Conservation (phyloP, 2,797 vertebrate species). For the Neosilurus mollespiculum region DNA sequence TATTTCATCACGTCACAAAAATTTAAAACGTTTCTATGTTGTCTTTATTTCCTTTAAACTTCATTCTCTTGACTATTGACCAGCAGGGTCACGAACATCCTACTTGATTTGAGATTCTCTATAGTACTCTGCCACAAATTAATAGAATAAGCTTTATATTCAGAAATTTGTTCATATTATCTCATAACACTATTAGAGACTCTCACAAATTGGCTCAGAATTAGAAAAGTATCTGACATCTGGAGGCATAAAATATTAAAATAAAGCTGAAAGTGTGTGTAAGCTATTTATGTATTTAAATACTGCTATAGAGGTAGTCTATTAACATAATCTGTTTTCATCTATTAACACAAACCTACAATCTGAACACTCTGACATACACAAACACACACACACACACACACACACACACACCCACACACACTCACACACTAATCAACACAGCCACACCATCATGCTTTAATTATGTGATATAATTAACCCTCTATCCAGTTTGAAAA, state of each 20-base stretch:
- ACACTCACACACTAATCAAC: constrained; percentile 26
- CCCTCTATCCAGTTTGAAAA: constrained; percentile 53
- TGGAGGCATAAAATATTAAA: not conserved
- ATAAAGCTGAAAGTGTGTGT: not conserved
- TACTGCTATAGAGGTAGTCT: not conserved
- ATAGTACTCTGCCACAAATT: not conserved
- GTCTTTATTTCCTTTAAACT: not conserved
- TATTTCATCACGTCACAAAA: not conserved
- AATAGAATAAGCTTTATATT: not conserved
- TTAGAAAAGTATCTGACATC: not conserved
- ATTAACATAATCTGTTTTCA: constrained; percentile 23
- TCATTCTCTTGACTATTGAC: not conserved
- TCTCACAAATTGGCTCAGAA: not conserved
- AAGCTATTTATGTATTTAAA: constrained; percentile 5
- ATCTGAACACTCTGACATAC: not conserved
- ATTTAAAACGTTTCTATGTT: not conserved
- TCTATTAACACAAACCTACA: not conserved
- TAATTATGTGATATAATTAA: constrained; percentile 60
- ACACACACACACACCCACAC: constrained; percentile 21
- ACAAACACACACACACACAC: constrained; percentile 20
- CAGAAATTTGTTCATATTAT: not conserved
- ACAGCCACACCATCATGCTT: constrained; percentile 40
- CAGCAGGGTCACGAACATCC: not conserved
- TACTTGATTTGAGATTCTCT: not conserved
- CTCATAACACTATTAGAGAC: not conserved